Percentiles rank a stretch among this genome's conserved stretches.
These are phyloP conservation scores for Tinea pellionella DNA, from an alignment of 2,888 invertebrate genomes.

Conservation along the genomic window DNA sequence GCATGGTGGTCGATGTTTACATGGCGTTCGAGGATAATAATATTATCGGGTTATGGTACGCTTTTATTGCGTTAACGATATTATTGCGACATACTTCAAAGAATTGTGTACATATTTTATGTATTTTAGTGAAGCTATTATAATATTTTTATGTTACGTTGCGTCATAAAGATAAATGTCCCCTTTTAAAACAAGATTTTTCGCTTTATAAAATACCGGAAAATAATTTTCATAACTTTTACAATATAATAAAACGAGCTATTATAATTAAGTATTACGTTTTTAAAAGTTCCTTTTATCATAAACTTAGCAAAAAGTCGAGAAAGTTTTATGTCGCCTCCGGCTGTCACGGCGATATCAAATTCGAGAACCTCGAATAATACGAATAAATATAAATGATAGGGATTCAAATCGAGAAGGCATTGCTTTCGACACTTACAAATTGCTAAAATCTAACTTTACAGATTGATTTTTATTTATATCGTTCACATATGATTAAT, in stretches of 20 bases:
- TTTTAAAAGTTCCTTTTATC: slow-evolving; percentile 4
- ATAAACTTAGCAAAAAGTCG: not conserved
- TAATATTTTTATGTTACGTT: slow-evolving; percentile 4
- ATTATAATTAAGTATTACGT: not conserved
- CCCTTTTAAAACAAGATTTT: not conserved
- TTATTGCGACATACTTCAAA: slow-evolving; percentile 7
- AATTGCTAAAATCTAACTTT: not conserved
- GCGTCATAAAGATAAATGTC: not conserved
- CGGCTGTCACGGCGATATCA: slow-evolving; percentile 9
- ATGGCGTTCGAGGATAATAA: not conserved
- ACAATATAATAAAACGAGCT: not conserved
- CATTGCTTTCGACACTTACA: slow-evolving; percentile 8
- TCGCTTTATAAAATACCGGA: not conserved
- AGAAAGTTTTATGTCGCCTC: not conserved
- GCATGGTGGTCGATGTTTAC: not conserved
- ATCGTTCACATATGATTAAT: not conserved
- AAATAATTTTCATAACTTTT: slow-evolving; percentile 1
- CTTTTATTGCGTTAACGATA: slow-evolving; percentile 3
- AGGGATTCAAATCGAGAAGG: not conserved
- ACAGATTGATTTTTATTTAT: not conserved
- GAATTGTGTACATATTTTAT: slow-evolving; percentile 2
- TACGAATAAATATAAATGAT: slow-evolving; percentile 5
- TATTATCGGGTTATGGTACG: not conserved
- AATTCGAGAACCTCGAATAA: not conserved
- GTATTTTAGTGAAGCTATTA: not conserved